phyloP scores from a whole-genome alignment of 1,140 invertebrate species.

The Zaprionus ornatus region DNA sequence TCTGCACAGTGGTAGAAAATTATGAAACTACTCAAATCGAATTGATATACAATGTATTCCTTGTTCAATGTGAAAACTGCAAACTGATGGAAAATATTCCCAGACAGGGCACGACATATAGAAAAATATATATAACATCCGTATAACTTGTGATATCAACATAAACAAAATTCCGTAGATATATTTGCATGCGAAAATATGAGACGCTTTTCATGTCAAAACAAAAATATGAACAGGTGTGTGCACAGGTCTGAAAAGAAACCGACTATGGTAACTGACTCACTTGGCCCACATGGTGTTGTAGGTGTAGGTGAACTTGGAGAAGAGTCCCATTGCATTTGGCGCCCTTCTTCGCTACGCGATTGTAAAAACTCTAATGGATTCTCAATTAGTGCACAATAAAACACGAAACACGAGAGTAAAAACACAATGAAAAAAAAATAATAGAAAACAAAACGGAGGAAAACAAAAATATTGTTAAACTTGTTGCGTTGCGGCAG shows the following conservation, averaged over 20 bases:
- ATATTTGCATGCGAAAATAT: background rate
- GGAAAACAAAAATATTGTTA: background rate
- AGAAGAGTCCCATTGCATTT: conserved; percentile 65
- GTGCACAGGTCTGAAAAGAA: background rate
- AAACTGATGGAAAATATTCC: background rate
- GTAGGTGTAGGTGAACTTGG: conserved; percentile 71
- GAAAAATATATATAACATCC: background rate
- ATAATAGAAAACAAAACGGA: background rate
- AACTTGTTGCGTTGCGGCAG: conserved; percentile 12
- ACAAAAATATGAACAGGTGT: background rate
- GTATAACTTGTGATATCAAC: background rate
- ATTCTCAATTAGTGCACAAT: conserved; percentile 60
- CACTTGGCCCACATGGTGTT: conserved; percentile 69
- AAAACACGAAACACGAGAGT: conserved; percentile 15
- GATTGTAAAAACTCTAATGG: conserved; percentile 55
- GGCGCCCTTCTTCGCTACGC: background rate
- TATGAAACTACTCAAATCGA: background rate
- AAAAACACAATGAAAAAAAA: no score
- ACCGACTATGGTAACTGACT: conserved; percentile 24
- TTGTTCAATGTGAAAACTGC: no score
- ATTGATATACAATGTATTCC: no score
- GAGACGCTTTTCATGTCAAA: background rate
- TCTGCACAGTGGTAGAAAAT: background rate
- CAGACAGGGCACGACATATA: background rate
- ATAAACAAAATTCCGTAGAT: conserved; percentile 16